Percentiles rank a stretch among this genome's conserved stretches.
Evolutionary conservation across 2,113 vertebrate species (phyloP).

Genomic region (Zosterops pallidus): DNA sequence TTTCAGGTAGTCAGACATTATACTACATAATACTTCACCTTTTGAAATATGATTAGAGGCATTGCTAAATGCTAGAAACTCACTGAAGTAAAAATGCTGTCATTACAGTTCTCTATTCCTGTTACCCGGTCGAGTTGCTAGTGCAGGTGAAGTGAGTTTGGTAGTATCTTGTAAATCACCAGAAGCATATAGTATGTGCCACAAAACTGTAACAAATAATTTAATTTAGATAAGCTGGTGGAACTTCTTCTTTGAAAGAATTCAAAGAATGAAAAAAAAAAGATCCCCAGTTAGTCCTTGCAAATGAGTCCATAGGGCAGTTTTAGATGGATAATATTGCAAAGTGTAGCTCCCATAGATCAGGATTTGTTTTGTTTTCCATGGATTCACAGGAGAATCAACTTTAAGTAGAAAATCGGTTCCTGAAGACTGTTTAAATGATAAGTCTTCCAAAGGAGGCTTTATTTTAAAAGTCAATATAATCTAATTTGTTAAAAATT

Average conservation of each 20-base stretch:
- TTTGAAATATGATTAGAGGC: background rate
- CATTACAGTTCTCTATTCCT: background rate
- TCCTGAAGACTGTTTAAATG: constrained; percentile 6
- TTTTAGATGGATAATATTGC: background rate
- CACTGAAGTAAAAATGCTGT: background rate
- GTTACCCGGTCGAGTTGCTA: background rate
- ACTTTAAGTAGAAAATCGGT: background rate
- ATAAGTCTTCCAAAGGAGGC: constrained; percentile 16
- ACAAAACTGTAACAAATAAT: background rate
- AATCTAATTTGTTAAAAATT: constrained; percentile 56
- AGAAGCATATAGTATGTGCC: background rate
- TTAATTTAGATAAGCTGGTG: background rate
- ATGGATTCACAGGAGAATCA: background rate
- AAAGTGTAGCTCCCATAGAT: background rate
- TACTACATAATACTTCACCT: background rate
- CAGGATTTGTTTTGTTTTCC: background rate
- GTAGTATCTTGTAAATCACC: background rate
- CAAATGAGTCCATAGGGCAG: background rate
- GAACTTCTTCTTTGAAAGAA: background rate
- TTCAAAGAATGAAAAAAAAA: background rate
- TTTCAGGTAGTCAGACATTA: background rate
- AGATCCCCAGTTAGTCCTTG: background rate
- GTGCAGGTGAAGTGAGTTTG: background rate
- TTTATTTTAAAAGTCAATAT: constrained; percentile 38
- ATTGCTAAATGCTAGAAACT: background rate